A percentile compares a stretch with the other conserved stretches of the same genome.
Conservation (phyloP, 35 echinoderm and acorn worm species). For the Apostichopus japonicus region DNA sequence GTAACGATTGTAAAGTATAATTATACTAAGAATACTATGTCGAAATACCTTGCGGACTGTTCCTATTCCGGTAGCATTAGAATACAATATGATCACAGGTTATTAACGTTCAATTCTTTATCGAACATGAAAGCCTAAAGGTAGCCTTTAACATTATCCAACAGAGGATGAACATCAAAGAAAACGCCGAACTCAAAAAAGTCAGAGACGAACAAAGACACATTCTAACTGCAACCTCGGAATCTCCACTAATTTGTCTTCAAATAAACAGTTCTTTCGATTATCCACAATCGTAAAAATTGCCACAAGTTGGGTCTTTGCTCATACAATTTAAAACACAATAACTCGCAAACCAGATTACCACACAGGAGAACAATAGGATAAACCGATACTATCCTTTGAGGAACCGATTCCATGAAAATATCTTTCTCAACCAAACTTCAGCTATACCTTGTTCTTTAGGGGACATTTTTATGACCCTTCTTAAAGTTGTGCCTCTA, state of each 20-base stretch:
- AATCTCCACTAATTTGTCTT: conserved; percentile 32
- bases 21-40: too few species aligned
- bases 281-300: conserved; percentile 51
- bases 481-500: neutral
- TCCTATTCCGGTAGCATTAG: too few species aligned
- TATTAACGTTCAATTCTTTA: too few species aligned
- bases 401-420: conserved; percentile 34
- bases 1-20: too few species aligned
- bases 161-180: neutral
- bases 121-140: neutral
- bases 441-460: neutral
- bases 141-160: neutral
- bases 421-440: neutral
- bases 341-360: neutral
- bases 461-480: neutral
- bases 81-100: too few species aligned
- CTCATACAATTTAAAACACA: conserved; percentile 2
- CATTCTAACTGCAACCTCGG: neutral
- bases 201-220: neutral
- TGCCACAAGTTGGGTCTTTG: conserved; percentile 7
- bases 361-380: conserved; percentile 27
- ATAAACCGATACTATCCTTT: conserved; percentile 30
- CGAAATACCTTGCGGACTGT: too few species aligned
- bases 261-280: conserved; percentile 28
- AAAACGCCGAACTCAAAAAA: neutral